phyloP scores from a whole-genome alignment of 2,113 vertebrate genomes.

The Sturnira hondurensis region DNA sequence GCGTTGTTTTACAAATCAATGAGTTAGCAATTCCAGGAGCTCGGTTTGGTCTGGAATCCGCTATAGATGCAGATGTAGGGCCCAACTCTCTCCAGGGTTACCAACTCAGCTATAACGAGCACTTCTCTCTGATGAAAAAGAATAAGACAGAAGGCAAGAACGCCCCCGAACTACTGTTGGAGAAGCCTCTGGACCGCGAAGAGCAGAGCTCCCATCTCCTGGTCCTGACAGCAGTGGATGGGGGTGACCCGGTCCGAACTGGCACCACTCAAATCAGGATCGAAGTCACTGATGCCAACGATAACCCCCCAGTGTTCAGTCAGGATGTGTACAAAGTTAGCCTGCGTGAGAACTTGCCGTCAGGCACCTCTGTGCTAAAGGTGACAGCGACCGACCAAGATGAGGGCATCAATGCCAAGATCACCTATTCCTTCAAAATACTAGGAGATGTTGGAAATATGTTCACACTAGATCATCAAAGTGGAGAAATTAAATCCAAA shows the following conservation, averaged over 20 bases:
- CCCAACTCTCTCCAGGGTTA: constrained; percentile 83
- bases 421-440: constrained; percentile 78
- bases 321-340: constrained; percentile 76
- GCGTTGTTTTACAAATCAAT: constrained; percentile 73
- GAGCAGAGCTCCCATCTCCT: constrained; percentile 66
- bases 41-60: constrained; percentile 72
- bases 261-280: constrained; percentile 79
- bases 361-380: constrained; percentile 74
- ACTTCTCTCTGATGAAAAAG: constrained; percentile 76
- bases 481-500: constrained; percentile 80
- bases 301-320: constrained; percentile 83
- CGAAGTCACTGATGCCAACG: constrained; percentile 83
- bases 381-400: constrained; percentile 82
- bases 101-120: constrained; percentile 72
- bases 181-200: constrained; percentile 83
- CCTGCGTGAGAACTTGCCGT: constrained; percentile 79
- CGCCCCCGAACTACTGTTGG: constrained; percentile 77
- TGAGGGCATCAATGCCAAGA: constrained; percentile 81
- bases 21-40: constrained; percentile 76
- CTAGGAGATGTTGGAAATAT: constrained; percentile 11
- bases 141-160: constrained; percentile 75
- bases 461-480: constrained; percentile 78
- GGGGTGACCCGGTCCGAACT: constrained; percentile 80
- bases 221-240: constrained; percentile 82
- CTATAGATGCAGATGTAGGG: constrained; percentile 79